Evolutionary conservation across 2,113 vertebrate species (phyloP).

Genomic region (Dasyprocta punctata): DNA sequence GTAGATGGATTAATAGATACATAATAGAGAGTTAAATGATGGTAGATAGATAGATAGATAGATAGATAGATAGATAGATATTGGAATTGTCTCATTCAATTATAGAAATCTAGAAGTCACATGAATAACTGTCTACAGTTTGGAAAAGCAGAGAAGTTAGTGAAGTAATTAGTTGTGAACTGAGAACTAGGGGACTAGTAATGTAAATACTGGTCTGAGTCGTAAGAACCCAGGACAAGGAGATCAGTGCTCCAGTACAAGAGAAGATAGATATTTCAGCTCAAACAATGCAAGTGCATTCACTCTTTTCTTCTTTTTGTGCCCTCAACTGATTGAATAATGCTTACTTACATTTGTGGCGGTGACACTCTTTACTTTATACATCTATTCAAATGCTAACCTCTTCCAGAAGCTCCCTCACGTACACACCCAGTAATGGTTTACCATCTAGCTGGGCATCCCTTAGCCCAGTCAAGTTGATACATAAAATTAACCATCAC

Average conservation of each 20-base stretch:
- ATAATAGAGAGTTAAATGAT: background rate
- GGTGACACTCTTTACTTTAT: background rate
- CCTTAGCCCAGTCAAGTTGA: background rate
- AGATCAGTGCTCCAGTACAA: background rate
- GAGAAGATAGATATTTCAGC: background rate
- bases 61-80: background rate
- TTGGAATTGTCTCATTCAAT: background rate
- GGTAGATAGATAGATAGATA: background rate
- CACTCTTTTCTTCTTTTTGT: background rate
- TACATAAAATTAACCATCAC: background rate
- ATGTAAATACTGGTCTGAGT: background rate
- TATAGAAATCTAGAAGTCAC: background rate
- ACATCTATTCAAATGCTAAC: background rate
- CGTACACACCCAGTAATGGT: background rate
- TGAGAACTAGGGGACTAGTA: background rate
- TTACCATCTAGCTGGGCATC: background rate
- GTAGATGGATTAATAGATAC: background rate
- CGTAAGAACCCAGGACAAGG: background rate
- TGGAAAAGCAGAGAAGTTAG: background rate
- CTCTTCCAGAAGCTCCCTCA: background rate
- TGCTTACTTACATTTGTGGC: background rate
- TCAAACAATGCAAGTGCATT: background rate
- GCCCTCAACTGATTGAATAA: background rate
- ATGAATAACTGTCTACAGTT: background rate
- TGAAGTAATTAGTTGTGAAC: background rate